phyloP scores from a whole-genome alignment of 2,888 invertebrate species.

The Drosophila percnosoma region DNA sequence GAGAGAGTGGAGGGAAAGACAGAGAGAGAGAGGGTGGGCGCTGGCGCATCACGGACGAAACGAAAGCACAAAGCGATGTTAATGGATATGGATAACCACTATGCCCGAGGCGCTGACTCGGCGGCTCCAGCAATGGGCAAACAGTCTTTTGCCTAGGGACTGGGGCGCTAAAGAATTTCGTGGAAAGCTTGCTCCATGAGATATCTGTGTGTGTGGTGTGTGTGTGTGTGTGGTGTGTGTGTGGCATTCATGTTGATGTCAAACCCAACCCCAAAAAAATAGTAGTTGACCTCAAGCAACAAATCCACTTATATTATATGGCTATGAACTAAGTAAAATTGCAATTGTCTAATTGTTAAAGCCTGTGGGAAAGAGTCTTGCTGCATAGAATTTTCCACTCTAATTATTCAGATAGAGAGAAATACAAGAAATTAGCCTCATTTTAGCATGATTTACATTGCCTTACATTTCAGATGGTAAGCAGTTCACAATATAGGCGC shows the following conservation, averaged over 20 bases:
- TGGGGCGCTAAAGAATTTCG: conserved; percentile 29
- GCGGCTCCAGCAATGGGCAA: conserved; percentile 27
- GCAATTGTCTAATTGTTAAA: background rate
- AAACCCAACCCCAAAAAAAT: conserved; percentile 4
- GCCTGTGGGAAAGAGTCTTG: background rate
- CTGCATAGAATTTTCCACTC: background rate
- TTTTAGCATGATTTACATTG: background rate
- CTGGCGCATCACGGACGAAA: conserved; percentile 57
- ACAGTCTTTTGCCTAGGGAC: conserved; percentile 32
- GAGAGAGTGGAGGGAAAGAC: background rate
- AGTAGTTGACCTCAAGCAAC: background rate
- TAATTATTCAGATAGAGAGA: background rate
- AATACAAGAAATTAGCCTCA: rapidly evolving
- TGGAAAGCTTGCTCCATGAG: conserved; percentile 38
- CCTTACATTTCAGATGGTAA: background rate
- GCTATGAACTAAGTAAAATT: background rate
- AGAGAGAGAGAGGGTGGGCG: conserved; percentile 8
- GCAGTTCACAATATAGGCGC: background rate
- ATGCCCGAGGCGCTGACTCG: conserved; percentile 19
- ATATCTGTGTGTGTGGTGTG: background rate
- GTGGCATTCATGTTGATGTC: background rate
- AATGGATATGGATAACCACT: conserved; percentile 64
- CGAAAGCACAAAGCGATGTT: conserved; percentile 74
- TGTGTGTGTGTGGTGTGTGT: background rate
- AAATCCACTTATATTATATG: background rate